phyloP scores from a whole-genome alignment of 2,888 invertebrate species.

The Ormyrus nitidulus region DNA sequence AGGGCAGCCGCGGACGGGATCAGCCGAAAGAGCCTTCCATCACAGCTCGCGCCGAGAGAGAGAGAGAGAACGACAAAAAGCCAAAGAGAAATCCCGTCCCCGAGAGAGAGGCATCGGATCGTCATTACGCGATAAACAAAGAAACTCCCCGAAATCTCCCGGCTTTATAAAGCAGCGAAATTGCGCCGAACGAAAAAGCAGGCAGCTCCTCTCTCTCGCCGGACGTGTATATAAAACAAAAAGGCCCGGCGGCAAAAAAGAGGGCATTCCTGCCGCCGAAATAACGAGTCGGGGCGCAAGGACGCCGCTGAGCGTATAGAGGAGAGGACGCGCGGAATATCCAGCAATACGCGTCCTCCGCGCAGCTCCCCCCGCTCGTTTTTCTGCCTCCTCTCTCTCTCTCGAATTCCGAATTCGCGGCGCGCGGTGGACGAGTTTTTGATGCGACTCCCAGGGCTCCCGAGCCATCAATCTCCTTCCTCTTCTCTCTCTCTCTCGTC shows the following conservation, averaged over 20 bases:
- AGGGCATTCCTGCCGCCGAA: not conserved
- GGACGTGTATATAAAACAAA: not conserved
- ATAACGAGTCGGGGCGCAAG: constrained; percentile 11
- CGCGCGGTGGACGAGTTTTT: constrained; percentile 50
- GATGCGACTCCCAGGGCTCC: constrained; percentile 39
- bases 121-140: constrained; percentile 46
- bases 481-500: not conserved
- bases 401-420: constrained; percentile 51
- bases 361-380: not conserved
- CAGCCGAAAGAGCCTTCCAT: too few relatives aligned
- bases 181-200: constrained; percentile 19
- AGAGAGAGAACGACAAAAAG: not conserved
- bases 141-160: constrained; percentile 13
- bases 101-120: not conserved
- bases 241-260: not conserved
- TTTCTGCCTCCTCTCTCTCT: constrained; percentile 12
- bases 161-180: constrained; percentile 10
- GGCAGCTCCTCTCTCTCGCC: too few relatives aligned
- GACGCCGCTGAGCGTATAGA: not conserved
- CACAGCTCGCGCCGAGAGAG: too few relatives aligned
- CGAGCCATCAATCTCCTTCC: constrained; percentile 50
- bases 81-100: not conserved
- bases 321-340: too few relatives aligned
- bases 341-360: too few relatives aligned
- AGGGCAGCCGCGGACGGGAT: not conserved